Evolutionary conservation across 2,113 vertebrate species (phyloP), one percentile per base, ranked within the genome.

Genomic region (Alaudala cheleensis): DNA sequence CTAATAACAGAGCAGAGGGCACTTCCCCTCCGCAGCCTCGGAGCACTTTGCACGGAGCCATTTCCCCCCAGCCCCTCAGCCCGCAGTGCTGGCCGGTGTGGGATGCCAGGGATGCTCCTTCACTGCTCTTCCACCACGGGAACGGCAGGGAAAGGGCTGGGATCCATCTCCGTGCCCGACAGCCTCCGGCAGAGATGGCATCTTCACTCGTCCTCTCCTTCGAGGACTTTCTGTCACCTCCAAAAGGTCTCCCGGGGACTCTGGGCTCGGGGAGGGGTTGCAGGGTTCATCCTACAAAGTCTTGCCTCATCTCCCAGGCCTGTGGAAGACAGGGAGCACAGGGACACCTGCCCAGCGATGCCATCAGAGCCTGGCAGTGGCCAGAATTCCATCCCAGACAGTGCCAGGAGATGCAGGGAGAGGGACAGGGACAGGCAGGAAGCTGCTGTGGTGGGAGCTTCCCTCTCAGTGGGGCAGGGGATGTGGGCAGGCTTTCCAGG

Each of bases 1-100:
- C 81, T 96, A 79, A 94, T 92, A 62, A 71, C 93, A 76, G 96
- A 60, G 90, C 95, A 76, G 33, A 90, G 96, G 95, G 92, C 95
- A 49, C 81, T 94, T 42, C 87, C 91, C 93, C 60, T 39, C 91
- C 15, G 33, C 95, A 74, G 93, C 90, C 92, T 62, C 92, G 11
- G 29, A 93, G 92, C 91, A 24, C 96, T 94, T 56, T 64, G 66
- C 71, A 2, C 40, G 0, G 25, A 92, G 69, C 72, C 47, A 6
- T 77, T 88, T 82, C 73, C 65, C 69, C 22, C 42, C 40, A 23
- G 71, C 34, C 29, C 74, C 79, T 85, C 20, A 5, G 12, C 49
- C 17, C 1, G 40, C 45, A 33, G 45, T 2, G 0, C 44, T 25
- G 49, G 22, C 6, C 47, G 57, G 9, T 19, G 53, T 0, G 1